Evolutionary conservation across 1,140 invertebrate species (phyloP).

Genomic region (Drosophila kanapiae): DNA sequence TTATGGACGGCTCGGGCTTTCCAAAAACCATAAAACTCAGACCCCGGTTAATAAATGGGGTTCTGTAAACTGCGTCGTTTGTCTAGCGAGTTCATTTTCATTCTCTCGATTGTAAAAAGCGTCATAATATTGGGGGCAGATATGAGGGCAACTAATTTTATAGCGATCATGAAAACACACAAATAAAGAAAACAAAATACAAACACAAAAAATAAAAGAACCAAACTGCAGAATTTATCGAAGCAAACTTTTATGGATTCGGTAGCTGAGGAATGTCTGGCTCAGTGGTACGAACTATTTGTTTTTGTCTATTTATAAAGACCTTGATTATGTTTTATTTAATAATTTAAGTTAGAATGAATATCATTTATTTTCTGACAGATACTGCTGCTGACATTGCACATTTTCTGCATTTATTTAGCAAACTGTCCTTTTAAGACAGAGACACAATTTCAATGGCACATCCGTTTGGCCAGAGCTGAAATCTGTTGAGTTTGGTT

Average conservation of each 20-base stretch:
- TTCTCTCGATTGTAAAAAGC: conserved; percentile 25
- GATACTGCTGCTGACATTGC: neutral
- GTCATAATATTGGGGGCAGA: conserved; percentile 24
- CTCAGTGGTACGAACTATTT: neutral
- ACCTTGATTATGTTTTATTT: neutral
- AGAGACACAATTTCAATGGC: conserved; percentile 10
- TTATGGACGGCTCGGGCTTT: conserved; percentile 30
- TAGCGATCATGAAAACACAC: conserved; percentile 28
- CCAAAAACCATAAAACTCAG: conserved; percentile 29
- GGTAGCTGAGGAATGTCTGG: conserved; percentile 25
- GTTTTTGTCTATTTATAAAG: neutral
- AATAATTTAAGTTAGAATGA: neutral
- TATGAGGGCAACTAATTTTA: conserved; percentile 38
- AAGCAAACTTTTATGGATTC: conserved; percentile 28
- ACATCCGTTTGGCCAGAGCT: conserved; percentile 15
- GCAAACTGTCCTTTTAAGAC: conserved; percentile 27
- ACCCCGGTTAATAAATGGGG: conserved; percentile 29
- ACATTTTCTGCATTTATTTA: conserved; percentile 8
- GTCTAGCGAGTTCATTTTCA: conserved; percentile 36
- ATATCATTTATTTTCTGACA: neutral
- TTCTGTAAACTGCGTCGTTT: conserved; percentile 49
- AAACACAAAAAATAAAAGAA: neutral
- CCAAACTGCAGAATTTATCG: conserved; percentile 10
- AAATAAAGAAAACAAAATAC: neutral
- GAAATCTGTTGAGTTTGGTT: conserved; percentile 11